A percentile compares a stretch with the other conserved stretches of the same genome.
These are phyloP conservation scores for Dendropsophus ebraccatus DNA, from an alignment of 2,113 vertebrate genomes.

Conservation along the genomic window DNA sequence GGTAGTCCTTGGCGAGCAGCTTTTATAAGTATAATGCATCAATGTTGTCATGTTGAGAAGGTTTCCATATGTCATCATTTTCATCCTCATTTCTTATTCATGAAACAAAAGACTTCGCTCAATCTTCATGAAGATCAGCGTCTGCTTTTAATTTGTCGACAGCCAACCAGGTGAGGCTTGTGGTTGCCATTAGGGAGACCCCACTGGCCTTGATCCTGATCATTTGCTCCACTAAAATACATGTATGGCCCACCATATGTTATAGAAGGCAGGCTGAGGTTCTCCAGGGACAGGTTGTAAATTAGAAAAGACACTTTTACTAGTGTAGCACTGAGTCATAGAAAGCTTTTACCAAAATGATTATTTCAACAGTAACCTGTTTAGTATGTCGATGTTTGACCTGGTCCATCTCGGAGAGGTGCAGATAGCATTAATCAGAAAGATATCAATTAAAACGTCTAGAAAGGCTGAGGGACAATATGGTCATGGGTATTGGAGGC, in stretches of 20 bases:
- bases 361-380: conserved; percentile 49
- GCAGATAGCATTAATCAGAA: conserved; percentile 19
- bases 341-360: conserved; percentile 53
- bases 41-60: neutral
- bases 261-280: neutral
- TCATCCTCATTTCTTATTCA: neutral
- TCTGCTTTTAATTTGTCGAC: conserved; percentile 35
- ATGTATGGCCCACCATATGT: conserved; percentile 33
- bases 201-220: conserved; percentile 31
- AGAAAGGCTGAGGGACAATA: neutral
- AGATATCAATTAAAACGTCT: neutral
- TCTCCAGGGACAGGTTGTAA: conserved; percentile 34
- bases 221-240: conserved; percentile 26
- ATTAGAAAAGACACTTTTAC: conserved; percentile 52
- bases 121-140: conserved; percentile 16
- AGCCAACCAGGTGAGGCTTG: conserved; percentile 26
- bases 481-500: neutral
- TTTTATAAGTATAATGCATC: neutral
- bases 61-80: neutral
- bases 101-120: neutral
- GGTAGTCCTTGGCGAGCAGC: neutral
- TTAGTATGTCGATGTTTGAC: conserved; percentile 53
- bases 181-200: conserved; percentile 30
- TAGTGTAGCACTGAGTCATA: conserved; percentile 52
- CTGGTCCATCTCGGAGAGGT: conserved; percentile 23